Evolutionary conservation across 2,113 vertebrate species (phyloP), one percentile per base, ranked within the genome.

Genomic region (Meleagris gallopavo): DNA sequence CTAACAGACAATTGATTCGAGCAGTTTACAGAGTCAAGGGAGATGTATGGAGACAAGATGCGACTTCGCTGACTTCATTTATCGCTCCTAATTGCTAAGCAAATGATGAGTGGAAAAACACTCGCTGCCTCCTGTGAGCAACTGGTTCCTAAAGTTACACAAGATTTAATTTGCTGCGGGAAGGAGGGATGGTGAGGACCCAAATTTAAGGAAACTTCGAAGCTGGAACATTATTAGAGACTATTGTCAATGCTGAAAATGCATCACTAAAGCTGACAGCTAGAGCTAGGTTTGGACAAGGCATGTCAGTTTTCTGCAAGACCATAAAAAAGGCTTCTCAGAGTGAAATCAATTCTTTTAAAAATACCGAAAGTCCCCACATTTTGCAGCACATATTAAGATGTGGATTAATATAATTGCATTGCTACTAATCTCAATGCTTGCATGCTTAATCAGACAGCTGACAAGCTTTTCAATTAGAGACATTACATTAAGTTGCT

Each of bases 71-170:
- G 67, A 29, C 83, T 94, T 88, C 52, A 81, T 94, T 78, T 43
- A 69, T 90, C 86, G 27, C 54, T 78, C 30, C 65, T 90, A 81
- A 88, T 86, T 93, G 80, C 90, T 34, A 32, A 79, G 65, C 46
- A 78, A 92, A 83, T 0, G 6, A 67, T 15, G 67, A 85, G 61
- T 8, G 46, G 30, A 61, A 34, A 90, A 73, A 86, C 22, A 19
- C 60, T 84, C 65, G 7, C 20, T 9, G 54, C 62, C 60, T 27
- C 36, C 25, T 14, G 62, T 10, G 43, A 89, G 58, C 64, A 40
- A 20, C 16, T 9, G 55, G 25, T 79, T 69, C 12, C 87, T 65
- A 6, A 64, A 64, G 65, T 41, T 41, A 29, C 55, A 43, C 22
- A 27, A 43, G 25, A 27, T 38, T 67, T 60, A 24, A 11, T 61